Percentiles rank a stretch among this genome's conserved stretches.
Evolutionary conservation across 2,888 invertebrate species (phyloP).

Genomic region (Agrenia bidenticulata): DNA sequence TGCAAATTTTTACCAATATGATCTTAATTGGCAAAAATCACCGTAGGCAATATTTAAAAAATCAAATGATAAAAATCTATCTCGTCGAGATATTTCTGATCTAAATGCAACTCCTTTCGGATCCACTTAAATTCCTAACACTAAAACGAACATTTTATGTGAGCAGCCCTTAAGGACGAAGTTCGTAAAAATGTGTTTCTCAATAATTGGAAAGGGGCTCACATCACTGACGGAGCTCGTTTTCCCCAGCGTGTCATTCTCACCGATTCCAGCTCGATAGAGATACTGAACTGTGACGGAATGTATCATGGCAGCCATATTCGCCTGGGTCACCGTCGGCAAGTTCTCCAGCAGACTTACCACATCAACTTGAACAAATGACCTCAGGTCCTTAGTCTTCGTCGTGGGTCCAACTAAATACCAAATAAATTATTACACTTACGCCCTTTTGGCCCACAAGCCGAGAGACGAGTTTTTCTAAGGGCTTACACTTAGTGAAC

Average conservation of each 20-base stretch:
- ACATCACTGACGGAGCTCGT: conserved; percentile 53
- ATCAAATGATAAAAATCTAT: no score
- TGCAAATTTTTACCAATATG: no score
- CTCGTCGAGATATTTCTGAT: no score
- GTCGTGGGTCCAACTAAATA: conserved; percentile 52
- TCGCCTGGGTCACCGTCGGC: conserved; percentile 52
- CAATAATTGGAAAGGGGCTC: conserved; percentile 34
- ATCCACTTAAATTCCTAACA: no score
- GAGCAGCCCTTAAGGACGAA: no score
- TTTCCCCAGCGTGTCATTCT: conserved; percentile 51
- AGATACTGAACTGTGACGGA: conserved; percentile 47
- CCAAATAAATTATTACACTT: background rate
- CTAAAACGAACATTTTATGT: no score
- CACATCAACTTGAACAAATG: conserved; percentile 53
- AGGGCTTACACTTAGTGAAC: conserved; percentile 55
- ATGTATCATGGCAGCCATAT: conserved; percentile 53
- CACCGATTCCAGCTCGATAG: conserved; percentile 49
- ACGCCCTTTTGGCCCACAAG: no score
- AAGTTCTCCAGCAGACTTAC: conserved; percentile 51
- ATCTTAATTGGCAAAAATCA: no score
- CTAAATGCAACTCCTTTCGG: no score
- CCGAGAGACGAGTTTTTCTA: background rate
- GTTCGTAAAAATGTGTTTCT: no score
- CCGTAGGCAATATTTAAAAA: no score
- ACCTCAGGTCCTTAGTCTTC: conserved; percentile 50